phyloP scores from a whole-genome alignment of 2,113 vertebrate species.

The Zosterops japonicus region DNA sequence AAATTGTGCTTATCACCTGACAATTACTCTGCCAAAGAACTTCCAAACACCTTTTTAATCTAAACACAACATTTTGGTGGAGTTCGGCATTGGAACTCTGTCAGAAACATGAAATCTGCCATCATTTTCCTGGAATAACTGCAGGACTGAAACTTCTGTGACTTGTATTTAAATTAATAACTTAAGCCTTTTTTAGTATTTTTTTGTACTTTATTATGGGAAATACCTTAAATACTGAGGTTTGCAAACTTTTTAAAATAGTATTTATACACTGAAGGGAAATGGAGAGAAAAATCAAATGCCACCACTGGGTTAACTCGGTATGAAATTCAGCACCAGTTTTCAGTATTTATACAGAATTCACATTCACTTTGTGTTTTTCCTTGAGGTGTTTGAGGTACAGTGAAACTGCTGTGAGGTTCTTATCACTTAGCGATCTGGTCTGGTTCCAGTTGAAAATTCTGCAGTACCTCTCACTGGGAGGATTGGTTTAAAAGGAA shows the following conservation, averaged over 20 bases:
- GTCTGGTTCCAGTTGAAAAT: constrained; percentile 61
- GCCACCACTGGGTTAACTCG: not conserved
- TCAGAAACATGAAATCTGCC: not conserved
- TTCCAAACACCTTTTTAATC: not conserved
- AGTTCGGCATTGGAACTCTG: not conserved
- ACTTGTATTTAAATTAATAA: constrained; percentile 12
- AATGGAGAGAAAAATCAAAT: constrained; percentile 30
- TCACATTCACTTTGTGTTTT: constrained; percentile 51
- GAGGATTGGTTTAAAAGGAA: constrained; percentile 66
- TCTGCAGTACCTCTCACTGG: constrained; percentile 48
- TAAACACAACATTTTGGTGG: not conserved
- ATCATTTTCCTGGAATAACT: not conserved
- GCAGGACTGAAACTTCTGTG: not conserved
- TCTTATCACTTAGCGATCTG: constrained; percentile 62
- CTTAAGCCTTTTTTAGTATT: not conserved
- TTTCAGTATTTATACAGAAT: constrained; percentile 40
- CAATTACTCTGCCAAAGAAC: not conserved
- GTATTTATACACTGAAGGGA: constrained; percentile 27
- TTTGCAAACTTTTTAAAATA: not conserved
- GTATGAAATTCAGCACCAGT: constrained; percentile 31
- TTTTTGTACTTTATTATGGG: constrained; percentile 28
- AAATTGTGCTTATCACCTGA: not conserved
- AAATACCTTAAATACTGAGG: constrained; percentile 61
- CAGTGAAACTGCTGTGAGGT: constrained; percentile 63
- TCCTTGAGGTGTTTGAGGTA: constrained; percentile 65